Evolutionary conservation across 2,113 vertebrate genomes (phyloP), one percentile per base, ranked within the genome.

Genomic region (Microcebus murinus): DNA sequence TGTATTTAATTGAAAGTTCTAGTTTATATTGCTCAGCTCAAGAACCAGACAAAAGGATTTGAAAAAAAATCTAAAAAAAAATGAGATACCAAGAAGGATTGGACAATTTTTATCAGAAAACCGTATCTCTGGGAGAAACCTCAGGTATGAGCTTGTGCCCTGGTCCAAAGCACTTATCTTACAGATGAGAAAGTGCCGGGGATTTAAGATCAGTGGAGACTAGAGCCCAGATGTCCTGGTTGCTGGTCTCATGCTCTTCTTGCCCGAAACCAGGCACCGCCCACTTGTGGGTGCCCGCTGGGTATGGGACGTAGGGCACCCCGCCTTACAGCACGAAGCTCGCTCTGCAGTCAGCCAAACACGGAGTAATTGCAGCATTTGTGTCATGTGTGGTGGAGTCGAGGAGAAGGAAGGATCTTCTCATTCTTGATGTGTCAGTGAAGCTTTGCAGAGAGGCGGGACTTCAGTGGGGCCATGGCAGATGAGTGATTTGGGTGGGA

Each of bases 61-160:
- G 68, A n/a, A 85, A 36, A 36, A 92, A 94, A 34, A 80, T 85
- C 65, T 84, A 48, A 80, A 29, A 57, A 59, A 94, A 93, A 83
- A 13, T 23, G 61, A 76, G n/a, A 15, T 3, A 79, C 20, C 6
- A 77, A 63, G 79, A 82, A 93, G 29, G 63, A 67, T 21, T 34
- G 29, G 13, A 18, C 4, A 29, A 45, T 61, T 29, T 61, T 57
- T 7, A 74, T 83, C 17, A 70, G 84, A 79, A 97, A 90, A 59
- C 23, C 21, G 34, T 3, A 31, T 21, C n/a, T 92, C 34, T 94
- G 67, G 74, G 71, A 81, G 50, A 42, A 86, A 82, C 23, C 50
- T 91, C 10, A 85, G 39, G 39, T 21, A 73, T 25, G 48, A 82
- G 23, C 31, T 68, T 18, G 17, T 36, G 21, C 70, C 36, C 18